Evolutionary conservation across 2,888 invertebrate species (phyloP).

Genomic region (Ferdinandea cuprea): DNA sequence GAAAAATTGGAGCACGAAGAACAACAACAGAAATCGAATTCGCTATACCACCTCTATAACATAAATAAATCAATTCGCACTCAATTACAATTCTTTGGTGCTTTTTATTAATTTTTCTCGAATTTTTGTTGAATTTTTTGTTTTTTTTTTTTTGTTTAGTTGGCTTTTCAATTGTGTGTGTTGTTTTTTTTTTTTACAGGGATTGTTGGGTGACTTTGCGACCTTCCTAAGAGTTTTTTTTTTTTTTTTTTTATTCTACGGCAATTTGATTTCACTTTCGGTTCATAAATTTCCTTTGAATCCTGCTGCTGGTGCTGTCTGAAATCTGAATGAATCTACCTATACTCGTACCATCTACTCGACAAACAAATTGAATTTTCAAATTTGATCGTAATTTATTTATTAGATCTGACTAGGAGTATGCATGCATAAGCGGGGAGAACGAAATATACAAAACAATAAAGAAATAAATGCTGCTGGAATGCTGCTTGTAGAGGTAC

Average conservation of each 20-base stretch:
- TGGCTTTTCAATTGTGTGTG: conserved; percentile 15
- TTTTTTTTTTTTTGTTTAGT: conserved; percentile 1
- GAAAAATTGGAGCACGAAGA: conserved; percentile 75
- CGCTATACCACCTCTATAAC: conserved; percentile 42
- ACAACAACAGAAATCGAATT: conserved; percentile 71
- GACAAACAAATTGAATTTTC: conserved; percentile 73
- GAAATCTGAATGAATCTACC: conserved; percentile 7
- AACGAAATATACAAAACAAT: not conserved
- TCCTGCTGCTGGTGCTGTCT: conserved; percentile 5
- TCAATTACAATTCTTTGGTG: conserved; percentile 75
- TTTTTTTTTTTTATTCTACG: conserved; percentile 12
- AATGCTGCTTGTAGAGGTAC: conserved; percentile 33
- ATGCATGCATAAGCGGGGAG: not conserved
- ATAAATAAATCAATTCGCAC: conserved; percentile 76
- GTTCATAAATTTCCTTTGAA: conserved; percentile 64
- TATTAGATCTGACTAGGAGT: conserved; percentile 56
- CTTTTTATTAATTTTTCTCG: conserved; percentile 73
- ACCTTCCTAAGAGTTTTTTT: conserved; percentile 11
- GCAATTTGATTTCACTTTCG: conserved; percentile 67
- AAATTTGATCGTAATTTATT: conserved; percentile 75
- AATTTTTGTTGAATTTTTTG: conserved; percentile 53
- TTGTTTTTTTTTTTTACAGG: conserved; percentile 1
- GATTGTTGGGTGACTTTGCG: conserved; percentile 49
- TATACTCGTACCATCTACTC: conserved; percentile 1
- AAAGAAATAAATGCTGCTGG: conserved; percentile 10